Conservation (phyloP, 2,797 vertebrate genomes). For the Taenioides sp. region DNA sequence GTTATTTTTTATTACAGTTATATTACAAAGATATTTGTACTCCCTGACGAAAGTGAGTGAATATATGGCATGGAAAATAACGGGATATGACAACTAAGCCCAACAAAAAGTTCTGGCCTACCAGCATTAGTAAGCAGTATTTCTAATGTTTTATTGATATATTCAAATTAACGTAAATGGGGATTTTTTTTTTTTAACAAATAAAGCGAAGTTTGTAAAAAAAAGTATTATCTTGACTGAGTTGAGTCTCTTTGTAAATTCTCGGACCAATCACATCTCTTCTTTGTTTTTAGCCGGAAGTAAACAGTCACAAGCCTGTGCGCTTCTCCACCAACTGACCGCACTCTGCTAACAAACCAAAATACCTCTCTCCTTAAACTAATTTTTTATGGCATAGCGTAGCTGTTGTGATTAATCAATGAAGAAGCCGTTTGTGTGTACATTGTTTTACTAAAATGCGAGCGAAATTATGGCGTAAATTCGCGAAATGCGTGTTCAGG, state of each 20-base stretch:
- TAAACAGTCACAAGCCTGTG: not conserved
- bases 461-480: not conserved
- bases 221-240: not conserved
- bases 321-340: not conserved
- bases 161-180: too few species aligned
- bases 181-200: not conserved
- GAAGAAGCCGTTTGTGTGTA: not conserved
- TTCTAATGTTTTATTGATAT: not conserved
- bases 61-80: too few species aligned
- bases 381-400: not conserved
- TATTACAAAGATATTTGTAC: too few species aligned
- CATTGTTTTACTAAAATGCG: not conserved
- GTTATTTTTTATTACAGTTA: too few species aligned
- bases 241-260: conserved; percentile 19
- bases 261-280: conserved; percentile 41
- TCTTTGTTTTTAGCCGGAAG: conserved; percentile 40
- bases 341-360: not conserved
- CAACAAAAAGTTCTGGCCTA: too few species aligned
- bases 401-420: not conserved
- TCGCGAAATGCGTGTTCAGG: conserved; percentile 22
- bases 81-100: too few species aligned
- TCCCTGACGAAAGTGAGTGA: too few species aligned
- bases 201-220: not conserved
- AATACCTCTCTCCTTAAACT: not conserved
- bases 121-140: too few species aligned